phyloP scores from a whole-genome alignment of 2,113 vertebrate species.

The Cavia aperea region DNA sequence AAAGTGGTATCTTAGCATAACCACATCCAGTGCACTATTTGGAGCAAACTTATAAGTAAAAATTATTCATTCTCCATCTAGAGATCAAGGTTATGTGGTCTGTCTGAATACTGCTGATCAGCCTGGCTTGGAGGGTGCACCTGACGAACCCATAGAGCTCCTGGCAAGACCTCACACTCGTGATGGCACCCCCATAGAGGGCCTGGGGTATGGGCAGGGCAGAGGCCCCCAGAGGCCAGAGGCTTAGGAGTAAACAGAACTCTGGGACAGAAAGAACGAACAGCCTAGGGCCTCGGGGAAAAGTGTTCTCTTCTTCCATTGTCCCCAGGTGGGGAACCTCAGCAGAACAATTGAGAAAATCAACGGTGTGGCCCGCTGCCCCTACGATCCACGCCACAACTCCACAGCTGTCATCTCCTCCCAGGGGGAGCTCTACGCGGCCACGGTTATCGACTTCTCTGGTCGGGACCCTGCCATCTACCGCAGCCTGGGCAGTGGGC shows the following conservation, averaged over 20 bases:
- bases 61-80: neutral
- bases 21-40: neutral
- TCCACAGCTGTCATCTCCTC: constrained; percentile 96
- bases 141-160: neutral
- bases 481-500: constrained; percentile 94
- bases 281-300: neutral
- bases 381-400: constrained; percentile 96
- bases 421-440: constrained; percentile 93
- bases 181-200: neutral
- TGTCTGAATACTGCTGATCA: neutral
- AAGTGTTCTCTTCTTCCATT: neutral
- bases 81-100: neutral
- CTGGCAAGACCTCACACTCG: neutral
- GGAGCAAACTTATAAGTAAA: neutral
- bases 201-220: neutral
- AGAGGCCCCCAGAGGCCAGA: neutral
- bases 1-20: neutral
- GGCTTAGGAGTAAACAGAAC: neutral
- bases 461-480: constrained; percentile 97
- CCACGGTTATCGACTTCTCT: constrained; percentile 98
- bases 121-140: neutral
- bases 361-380: constrained; percentile 95
- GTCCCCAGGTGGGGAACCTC: constrained; percentile 89
- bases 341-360: constrained; percentile 91
- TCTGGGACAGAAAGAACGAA: neutral